These are phyloP conservation scores for Drosophila fuyamai DNA, from an alignment of 1,140 invertebrate species.

Conservation along the genomic window DNA sequence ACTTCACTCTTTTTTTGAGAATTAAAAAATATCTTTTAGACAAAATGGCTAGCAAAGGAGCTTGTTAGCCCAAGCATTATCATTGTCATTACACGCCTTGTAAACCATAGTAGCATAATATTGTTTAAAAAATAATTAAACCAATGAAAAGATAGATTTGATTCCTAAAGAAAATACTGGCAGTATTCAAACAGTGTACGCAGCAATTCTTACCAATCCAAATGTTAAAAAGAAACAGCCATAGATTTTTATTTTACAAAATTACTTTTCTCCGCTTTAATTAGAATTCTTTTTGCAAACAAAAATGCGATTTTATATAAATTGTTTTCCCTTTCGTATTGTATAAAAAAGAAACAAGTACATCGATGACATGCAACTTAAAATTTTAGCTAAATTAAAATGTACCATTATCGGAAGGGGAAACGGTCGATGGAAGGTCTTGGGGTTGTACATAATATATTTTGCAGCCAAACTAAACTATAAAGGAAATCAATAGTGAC, in stretches of 20 bases:
- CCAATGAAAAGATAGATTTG: too few relatives aligned
- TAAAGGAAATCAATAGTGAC: slow-evolving; percentile 37
- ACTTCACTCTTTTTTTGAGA: too few relatives aligned
- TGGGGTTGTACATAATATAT: slow-evolving; percentile 13
- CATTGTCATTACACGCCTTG: too few relatives aligned
- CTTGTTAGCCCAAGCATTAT: too few relatives aligned
- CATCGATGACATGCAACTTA: slow-evolving; percentile 63
- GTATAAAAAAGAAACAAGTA: slow-evolving; percentile 60
- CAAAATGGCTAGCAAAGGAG: too few relatives aligned
- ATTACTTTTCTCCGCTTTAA: slow-evolving; percentile 48
- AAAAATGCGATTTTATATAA: slow-evolving; percentile 46
- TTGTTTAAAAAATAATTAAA: too few relatives aligned
- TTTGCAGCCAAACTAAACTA: slow-evolving; percentile 34
- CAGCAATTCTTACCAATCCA: too few relatives aligned
- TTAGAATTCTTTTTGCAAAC: slow-evolving; percentile 37
- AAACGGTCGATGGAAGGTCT: background rate
- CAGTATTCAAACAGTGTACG: too few relatives aligned
- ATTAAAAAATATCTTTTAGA: too few relatives aligned
- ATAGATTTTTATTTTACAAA: slow-evolving; percentile 37
- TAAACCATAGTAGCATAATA: too few relatives aligned
- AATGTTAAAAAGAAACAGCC: background rate
- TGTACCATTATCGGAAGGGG: slow-evolving; percentile 20
- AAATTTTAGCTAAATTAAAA: slow-evolving; percentile 52
- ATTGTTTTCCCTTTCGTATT: slow-evolving; percentile 36
- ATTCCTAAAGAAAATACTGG: too few relatives aligned